Conservation (phyloP, 2,888 invertebrate genomes). For the Rotaria magnacalcarata region DNA sequence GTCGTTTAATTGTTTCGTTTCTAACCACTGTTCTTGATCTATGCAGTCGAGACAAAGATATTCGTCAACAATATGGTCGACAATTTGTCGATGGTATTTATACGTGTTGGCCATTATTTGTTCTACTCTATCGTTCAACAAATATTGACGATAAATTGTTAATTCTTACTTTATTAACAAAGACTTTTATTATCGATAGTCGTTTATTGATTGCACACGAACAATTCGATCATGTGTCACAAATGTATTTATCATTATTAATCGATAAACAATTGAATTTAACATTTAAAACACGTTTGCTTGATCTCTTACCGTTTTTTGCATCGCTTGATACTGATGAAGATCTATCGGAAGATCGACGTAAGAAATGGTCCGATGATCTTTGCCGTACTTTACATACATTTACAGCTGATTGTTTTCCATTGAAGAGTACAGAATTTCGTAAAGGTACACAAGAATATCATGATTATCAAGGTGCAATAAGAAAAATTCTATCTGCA, state of each 20-base stretch:
- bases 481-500: conserved; percentile 50
- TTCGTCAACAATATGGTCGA: conserved; percentile 36
- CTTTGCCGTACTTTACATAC: conserved; percentile 46
- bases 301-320: conserved; percentile 57
- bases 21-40: conserved; percentile 39
- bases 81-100: conserved; percentile 34
- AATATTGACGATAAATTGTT: conserved; percentile 38
- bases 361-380: neutral
- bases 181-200: conserved; percentile 45
- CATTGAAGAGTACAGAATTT: conserved; percentile 59
- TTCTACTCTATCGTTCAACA: neutral
- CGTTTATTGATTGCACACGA: conserved; percentile 39
- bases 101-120: conserved; percentile 37
- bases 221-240: conserved; percentile 23
- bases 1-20: conserved; percentile 7
- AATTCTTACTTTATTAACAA: conserved; percentile 41
- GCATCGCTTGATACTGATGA: conserved; percentile 49
- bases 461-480: conserved; percentile 55
- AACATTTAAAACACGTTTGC: conserved; percentile 51
- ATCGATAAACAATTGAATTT: conserved; percentile 35
- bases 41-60: conserved; percentile 32
- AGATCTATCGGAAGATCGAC: neutral
- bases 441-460: conserved; percentile 55
- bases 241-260: conserved; percentile 43
- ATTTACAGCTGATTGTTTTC: conserved; percentile 59